These are phyloP conservation scores for Pristionchus arcanus DNA, from an alignment of 2,888 invertebrate genomes.

Conservation along the genomic window DNA sequence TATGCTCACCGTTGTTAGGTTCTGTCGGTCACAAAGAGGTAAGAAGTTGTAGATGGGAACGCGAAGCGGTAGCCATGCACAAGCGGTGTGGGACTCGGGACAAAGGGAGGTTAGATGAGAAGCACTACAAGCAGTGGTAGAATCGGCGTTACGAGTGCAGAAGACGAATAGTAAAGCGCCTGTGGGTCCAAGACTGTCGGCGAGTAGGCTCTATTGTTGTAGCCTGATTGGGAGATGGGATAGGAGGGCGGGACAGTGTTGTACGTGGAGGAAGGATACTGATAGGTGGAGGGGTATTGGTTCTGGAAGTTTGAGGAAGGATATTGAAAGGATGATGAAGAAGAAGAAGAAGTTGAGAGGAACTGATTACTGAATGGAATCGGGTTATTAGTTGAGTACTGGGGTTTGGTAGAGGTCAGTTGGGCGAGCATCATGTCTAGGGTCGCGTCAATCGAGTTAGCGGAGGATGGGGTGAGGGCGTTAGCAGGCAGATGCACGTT, in stretches of 20 bases:
- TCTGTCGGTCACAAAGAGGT: not conserved
- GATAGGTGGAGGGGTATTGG: not conserved
- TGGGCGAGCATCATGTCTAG: slow-evolving; percentile 25
- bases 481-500: not conserved
- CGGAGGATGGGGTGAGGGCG: not conserved
- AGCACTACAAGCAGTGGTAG: not conserved
- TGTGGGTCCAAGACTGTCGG: not conserved
- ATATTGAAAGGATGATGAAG: not conserved
- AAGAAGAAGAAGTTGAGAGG: not conserved
- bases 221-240: not conserved
- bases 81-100: not conserved
- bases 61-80: not conserved
- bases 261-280: not conserved
- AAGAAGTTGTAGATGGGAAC: not conserved
- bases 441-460: slow-evolving; percentile 42
- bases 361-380: not conserved
- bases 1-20: not conserved
- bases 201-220: not conserved
- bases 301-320: not conserved
- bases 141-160: not conserved
- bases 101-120: not conserved
- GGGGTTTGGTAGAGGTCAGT: not conserved
- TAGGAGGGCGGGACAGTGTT: not conserved
- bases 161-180: slow-evolving; percentile 32
- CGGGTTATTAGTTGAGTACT: not conserved